phyloP scores from a whole-genome alignment of 2,113 vertebrate genomes.

The Neogale vison region DNA sequence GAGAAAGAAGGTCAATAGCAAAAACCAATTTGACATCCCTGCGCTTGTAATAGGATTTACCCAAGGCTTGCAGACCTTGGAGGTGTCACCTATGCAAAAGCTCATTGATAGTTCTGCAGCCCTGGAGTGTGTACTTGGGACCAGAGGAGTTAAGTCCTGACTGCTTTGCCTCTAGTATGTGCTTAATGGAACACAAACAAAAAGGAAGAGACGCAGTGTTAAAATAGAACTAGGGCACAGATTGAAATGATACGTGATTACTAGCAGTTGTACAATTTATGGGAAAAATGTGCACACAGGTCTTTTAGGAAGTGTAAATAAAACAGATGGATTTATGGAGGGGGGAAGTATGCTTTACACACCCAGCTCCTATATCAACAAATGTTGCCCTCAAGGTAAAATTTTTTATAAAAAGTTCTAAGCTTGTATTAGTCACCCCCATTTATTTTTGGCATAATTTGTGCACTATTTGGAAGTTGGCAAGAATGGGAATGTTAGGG shows the following conservation, averaged over 20 bases:
- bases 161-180: slow-evolving; percentile 74
- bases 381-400: slow-evolving; percentile 83
- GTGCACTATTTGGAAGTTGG: slow-evolving; percentile 86
- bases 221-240: slow-evolving; percentile 80
- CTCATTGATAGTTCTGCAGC: slow-evolving; percentile 57
- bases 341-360: slow-evolving; percentile 72
- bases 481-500: slow-evolving; percentile 83
- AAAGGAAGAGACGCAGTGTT: slow-evolving; percentile 81
- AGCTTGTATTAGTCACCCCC: slow-evolving; percentile 89
- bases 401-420: slow-evolving; percentile 64
- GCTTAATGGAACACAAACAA: slow-evolving; percentile 80
- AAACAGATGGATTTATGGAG: slow-evolving; percentile 80
- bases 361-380: slow-evolving; percentile 82
- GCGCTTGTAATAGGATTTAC: slow-evolving; percentile 70
- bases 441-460: slow-evolving; percentile 88
- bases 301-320: slow-evolving; percentile 85
- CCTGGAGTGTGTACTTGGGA: slow-evolving; percentile 45
- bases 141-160: slow-evolving; percentile 80
- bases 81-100: slow-evolving; percentile 47
- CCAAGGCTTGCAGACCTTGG: slow-evolving; percentile 52
- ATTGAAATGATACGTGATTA: slow-evolving; percentile 81
- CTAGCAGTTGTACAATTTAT: slow-evolving; percentile 82
- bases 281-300: slow-evolving; percentile 81
- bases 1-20: slow-evolving; percentile 60
- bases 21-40: slow-evolving; percentile 73